phyloP scores from a whole-genome alignment of 1,140 invertebrate species.

The Reticulitermes speratus region DNA sequence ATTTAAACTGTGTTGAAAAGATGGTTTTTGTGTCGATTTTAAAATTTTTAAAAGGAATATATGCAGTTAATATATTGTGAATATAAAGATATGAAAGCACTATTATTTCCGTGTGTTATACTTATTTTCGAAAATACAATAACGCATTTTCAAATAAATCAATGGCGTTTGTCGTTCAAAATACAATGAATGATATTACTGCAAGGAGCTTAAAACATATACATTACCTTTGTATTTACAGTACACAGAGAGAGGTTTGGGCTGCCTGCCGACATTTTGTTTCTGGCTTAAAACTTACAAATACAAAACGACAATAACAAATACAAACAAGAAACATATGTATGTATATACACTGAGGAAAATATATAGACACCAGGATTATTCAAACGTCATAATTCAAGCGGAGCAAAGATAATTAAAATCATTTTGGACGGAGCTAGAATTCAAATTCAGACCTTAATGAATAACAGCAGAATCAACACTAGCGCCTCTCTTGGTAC shows the following conservation, averaged over 20 bases:
- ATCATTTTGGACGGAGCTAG: background rate
- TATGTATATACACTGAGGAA: background rate
- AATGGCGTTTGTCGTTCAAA: background rate
- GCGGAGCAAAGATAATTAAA: background rate
- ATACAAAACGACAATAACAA: background rate
- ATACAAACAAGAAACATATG: background rate
- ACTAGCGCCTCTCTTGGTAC: background rate
- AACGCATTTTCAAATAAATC: background rate
- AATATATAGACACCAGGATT: background rate
- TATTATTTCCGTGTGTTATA: background rate
- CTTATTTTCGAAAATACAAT: background rate
- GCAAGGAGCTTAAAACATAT: background rate
- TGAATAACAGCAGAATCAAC: background rate
- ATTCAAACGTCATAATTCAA: background rate
- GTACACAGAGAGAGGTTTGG: background rate
- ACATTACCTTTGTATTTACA: background rate
- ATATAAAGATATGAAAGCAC: background rate
- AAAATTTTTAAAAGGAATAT: background rate
- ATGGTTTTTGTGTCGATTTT: background rate
- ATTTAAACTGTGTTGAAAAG: slow-evolving; percentile 2
- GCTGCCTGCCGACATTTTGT: background rate
- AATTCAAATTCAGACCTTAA: background rate
- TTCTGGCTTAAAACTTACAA: background rate
- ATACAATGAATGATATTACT: background rate
- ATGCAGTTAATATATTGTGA: background rate